Evolutionary conservation across 92 coral and sea anemone species (phyloP), one percentile per base, ranked within the genome.

Genomic region (Diadumene lineata): DNA sequence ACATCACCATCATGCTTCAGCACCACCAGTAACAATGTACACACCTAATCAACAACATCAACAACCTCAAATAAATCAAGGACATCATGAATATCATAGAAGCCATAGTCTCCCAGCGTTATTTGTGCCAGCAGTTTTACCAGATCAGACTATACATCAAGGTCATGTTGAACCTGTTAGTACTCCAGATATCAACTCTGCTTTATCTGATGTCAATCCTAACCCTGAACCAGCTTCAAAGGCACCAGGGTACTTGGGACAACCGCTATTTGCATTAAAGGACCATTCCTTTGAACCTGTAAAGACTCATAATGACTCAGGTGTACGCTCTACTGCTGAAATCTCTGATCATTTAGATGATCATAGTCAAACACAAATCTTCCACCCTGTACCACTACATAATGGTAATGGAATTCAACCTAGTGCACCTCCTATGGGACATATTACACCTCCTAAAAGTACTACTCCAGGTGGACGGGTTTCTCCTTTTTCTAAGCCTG

Each of bases 271-370:
- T 88, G 80, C 56, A 51, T 77, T 91, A 17, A 81, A 89, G 79
- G 70, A 75, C 43, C 97, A 87, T 78, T 72, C 87, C 71, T 91
- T 82, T 81, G 92, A 91, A 69, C 97, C 97, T 18, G 87, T 91
- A 25, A 77, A 80, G 60, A 76, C 97, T 55, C 96, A 80, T 21
- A 79, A 82, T 70, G 69, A 74, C 15, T 63, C 72, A 24, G 50
- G 74, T 22, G 89, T 91, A 57, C 97, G 97, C 16, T 91, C 97
- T 18, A 89, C 87, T 7, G 92, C 97, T 50, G 97, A 87, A 63
- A 84, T 91, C 23, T 74, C 77, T 17, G 85, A 88, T 70, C 85
- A 75, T 53, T 69, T 87, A 11, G 97, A 84, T 74, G 82, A 80
- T 46, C 69, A 73, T 76, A 44, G 34, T 4, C 56, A 85, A 30